These are phyloP conservation scores for Pharmacophagus antenor DNA, from an alignment of 2,888 invertebrate species.

Conservation along the genomic window DNA sequence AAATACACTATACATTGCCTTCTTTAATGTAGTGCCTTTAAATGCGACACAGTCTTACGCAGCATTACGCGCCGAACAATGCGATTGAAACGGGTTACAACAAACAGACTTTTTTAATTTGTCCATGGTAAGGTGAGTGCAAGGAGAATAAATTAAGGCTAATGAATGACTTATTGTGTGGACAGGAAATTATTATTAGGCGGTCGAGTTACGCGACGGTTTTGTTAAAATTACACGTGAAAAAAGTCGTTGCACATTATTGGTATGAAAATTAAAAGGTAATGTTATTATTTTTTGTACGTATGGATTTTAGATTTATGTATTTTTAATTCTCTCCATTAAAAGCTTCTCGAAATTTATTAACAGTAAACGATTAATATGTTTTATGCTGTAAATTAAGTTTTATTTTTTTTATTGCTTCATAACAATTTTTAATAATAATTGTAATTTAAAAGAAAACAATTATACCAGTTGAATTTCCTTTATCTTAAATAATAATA, in stretches of 20 bases:
- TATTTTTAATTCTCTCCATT: no score
- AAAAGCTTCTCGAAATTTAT: no score
- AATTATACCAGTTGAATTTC: no score
- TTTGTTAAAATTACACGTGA: slow-evolving; percentile 25
- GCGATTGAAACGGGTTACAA: slow-evolving; percentile 36
- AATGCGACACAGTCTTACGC: slow-evolving; percentile 35
- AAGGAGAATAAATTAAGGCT: slow-evolving; percentile 77
- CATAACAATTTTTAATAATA: no score
- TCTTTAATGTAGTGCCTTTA: slow-evolving; percentile 45
- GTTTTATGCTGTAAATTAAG: no score
- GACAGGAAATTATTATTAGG: slow-evolving; percentile 77
- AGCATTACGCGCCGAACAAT: slow-evolving; percentile 43
- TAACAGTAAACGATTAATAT: no score
- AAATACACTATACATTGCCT: slow-evolving; percentile 54
- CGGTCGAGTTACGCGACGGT: slow-evolving; percentile 57
- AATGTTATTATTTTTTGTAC: slow-evolving; percentile 17
- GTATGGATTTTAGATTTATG: neutral
- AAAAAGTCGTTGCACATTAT: neutral
- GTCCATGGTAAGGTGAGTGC: slow-evolving; percentile 62
- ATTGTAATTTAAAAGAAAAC: no score
- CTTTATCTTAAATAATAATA: no score
- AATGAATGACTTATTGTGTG: slow-evolving; percentile 79
- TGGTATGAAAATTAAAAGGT: neutral
- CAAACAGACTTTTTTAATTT: slow-evolving; percentile 43
- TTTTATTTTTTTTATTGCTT: no score